Evolutionary conservation across 2,888 invertebrate species (phyloP), one percentile per base, ranked within the genome.

Genomic region (Neoaliturus tenellus): DNA sequence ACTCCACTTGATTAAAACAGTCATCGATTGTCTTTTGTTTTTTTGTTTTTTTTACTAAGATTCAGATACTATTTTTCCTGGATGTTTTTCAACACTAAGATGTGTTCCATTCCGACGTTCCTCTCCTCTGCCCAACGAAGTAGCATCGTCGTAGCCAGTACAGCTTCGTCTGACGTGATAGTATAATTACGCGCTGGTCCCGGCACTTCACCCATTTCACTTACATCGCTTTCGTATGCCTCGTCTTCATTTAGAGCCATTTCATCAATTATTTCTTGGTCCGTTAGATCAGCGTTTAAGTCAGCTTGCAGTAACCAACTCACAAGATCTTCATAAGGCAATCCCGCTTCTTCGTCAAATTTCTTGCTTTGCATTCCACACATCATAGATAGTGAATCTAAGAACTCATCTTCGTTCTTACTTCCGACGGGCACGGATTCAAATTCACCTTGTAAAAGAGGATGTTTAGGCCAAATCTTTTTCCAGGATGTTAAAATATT

Each of bases 31-130:
- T 23, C 62, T 62, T 62, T 62, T 62, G 62, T 62, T 62, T 62
- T 62, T 62, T 62, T 10, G 25, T 39, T 39, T 39, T 39, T 8
- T 25, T 62, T 12, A 23, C 5, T 23, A 62, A 25, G 25, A 28
- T 62, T 10, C 62, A 28, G 62, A 62, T 23, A 67, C 44, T 31
- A 14, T 12, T 23, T 81, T 44, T 48, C 55, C 69, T 44, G 17
- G 39, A 23, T 25, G 14, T 23, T n/a, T 48, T 20, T 81, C 0
- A 44, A 44, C 25, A 41, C 35, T 39, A 67, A 41, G 39, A 23
- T 67, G 41, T 41, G 35, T 23, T 67, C 81, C 67, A 81, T 81
- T 2, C 69, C 81, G 5, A 41, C 39, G 28, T 84, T 39, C 71
- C 35, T 71, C 35, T 71, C 71, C 71, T 28, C 35, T 12, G 71